These are phyloP conservation scores for Sula dactylatra DNA, from an alignment of 2,113 vertebrate species.

Conservation along the genomic window DNA sequence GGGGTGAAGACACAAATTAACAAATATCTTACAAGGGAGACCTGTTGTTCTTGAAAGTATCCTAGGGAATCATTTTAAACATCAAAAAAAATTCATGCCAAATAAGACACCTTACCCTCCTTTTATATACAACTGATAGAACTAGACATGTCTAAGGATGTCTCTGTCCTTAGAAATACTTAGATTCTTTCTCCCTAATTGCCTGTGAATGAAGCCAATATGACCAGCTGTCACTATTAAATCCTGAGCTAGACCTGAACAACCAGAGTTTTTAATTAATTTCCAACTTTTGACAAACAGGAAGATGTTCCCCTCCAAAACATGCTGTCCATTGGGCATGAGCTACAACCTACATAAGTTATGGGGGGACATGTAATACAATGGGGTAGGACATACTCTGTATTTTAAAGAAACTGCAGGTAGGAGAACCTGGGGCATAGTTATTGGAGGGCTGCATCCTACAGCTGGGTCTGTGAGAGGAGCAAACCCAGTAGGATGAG, in stretches of 20 bases:
- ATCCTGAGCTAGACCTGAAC: background rate
- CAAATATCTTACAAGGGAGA: background rate
- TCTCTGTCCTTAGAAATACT: background rate
- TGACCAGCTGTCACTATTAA: background rate
- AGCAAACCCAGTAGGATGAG: background rate
- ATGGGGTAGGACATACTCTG: background rate
- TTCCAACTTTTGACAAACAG: background rate
- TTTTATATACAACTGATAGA: background rate
- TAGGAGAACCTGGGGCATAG: background rate
- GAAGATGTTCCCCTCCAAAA: background rate
- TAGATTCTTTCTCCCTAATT: background rate
- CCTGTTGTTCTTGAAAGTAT: background rate
- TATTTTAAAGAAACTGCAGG: background rate
- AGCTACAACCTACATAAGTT: background rate
- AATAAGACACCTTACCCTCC: background rate
- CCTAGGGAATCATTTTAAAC: background rate
- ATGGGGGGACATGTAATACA: fast-evolving
- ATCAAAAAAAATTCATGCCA: background rate
- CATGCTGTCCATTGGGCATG: fast-evolving
- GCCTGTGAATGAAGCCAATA: background rate
- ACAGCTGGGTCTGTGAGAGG: background rate
- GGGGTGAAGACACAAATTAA: background rate
- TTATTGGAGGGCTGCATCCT: background rate
- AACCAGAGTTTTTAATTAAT: background rate
- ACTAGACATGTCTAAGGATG: background rate